A percentile compares a stretch with the other conserved stretches of the same genome.
phyloP scores from a whole-genome alignment of 2,797 vertebrate species.

The Argentina silus region DNA sequence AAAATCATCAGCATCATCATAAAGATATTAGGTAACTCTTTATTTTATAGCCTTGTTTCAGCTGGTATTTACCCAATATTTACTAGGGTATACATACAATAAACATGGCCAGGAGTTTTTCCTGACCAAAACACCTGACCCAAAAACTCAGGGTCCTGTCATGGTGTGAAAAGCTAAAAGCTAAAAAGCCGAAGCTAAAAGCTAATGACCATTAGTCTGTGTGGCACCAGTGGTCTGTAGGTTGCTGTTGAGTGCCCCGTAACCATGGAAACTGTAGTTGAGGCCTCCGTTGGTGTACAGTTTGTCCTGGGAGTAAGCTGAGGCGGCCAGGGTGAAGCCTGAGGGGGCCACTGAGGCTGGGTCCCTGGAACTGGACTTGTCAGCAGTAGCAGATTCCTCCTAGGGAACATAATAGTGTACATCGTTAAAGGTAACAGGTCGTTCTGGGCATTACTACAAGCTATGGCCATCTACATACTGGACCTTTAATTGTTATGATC shows the following conservation, averaged over 20 bases:
- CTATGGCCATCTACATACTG: too few species aligned
- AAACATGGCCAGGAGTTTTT: too few species aligned
- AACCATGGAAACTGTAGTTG: conserved; percentile 94
- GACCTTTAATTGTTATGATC: neutral
- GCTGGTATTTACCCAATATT: too few species aligned
- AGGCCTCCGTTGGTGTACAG: conserved; percentile 97
- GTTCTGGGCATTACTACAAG: too few species aligned
- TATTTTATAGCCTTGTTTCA: too few species aligned
- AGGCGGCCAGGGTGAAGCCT: conserved; percentile 89
- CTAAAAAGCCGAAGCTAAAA: neutral
- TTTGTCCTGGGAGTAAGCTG: conserved; percentile 93
- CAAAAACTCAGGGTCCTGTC: too few species aligned
- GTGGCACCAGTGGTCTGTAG: conserved; percentile 86
- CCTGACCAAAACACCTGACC: too few species aligned
- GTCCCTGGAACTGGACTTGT: conserved; percentile 87
- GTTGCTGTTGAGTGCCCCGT: conserved; percentile 83
- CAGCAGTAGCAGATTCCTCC: conserved; percentile 86
- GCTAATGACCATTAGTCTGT: conserved; percentile 89
- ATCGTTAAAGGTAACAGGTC: neutral
- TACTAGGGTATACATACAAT: too few species aligned
- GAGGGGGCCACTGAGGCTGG: conserved; percentile 84
- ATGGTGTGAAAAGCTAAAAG: too few species aligned
- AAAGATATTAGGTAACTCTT: too few species aligned
- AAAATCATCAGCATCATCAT: too few species aligned
- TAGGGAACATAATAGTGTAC: conserved; percentile 49